Evolutionary conservation across 92 coral and sea anemone genomes (phyloP).

Genomic region (Porites lobata): DNA sequence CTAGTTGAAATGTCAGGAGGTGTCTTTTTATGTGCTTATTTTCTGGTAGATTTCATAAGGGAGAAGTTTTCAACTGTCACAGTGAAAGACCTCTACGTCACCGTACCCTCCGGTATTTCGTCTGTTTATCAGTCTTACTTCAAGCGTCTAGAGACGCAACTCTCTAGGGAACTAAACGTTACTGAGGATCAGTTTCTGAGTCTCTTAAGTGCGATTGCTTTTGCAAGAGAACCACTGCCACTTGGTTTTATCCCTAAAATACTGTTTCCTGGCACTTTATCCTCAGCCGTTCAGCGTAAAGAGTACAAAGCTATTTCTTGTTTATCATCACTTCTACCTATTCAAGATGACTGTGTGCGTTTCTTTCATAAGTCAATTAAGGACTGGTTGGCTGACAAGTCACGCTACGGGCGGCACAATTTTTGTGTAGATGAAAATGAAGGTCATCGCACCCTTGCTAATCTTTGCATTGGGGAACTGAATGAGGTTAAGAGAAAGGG

Average conservation of each 20-base stretch:
- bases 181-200: slow-evolving; percentile 1
- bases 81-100: slow-evolving; percentile 6
- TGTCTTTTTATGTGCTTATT: slow-evolving; percentile 15
- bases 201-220: slow-evolving; percentile 8
- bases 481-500: slow-evolving; percentile 22
- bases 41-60: slow-evolving; percentile 19
- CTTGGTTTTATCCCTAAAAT: slow-evolving; percentile 7
- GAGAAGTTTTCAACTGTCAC: not conserved
- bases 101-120: slow-evolving; percentile 22
- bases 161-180: not conserved
- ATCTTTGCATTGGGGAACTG: slow-evolving; percentile 38
- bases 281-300: not conserved
- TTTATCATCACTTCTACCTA: slow-evolving; percentile 64
- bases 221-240: slow-evolving; percentile 43
- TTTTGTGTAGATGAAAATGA: slow-evolving; percentile 45
- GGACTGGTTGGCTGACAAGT: slow-evolving; percentile 52
- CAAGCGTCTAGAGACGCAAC: slow-evolving; percentile 28
- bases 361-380: slow-evolving; percentile 73
- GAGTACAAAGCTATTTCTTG: slow-evolving; percentile 6
- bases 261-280: not conserved
- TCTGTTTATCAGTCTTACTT: slow-evolving; percentile 26
- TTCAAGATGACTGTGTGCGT: slow-evolving; percentile 49
- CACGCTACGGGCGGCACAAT: slow-evolving; percentile 12
- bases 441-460: slow-evolving; percentile 62
- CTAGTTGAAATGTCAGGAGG: slow-evolving; percentile 64